phyloP scores from a whole-genome alignment of 2,113 vertebrate species.

The human (Homo sapiens) region GRCh38 chr7:107120501-107121000 shows the following conservation, averaged over 20 bases:
- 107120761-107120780: neutral
- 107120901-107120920: neutral
- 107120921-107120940: neutral
- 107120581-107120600: neutral
- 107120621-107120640: neutral
- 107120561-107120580: neutral
- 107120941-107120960: neutral
- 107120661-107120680: neutral
- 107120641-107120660: conserved; percentile 20
- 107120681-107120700: neutral
- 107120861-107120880: neutral
- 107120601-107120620: neutral
- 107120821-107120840: neutral
- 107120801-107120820: conserved; percentile 8
- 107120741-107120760: neutral
- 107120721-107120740: neutral
- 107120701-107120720: conserved; percentile 12
- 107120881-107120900: neutral
- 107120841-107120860: neutral
- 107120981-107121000: neutral
- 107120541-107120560: neutral
- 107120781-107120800: neutral
- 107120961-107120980: conserved; percentile 30
- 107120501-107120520: neutral
- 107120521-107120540: neutral